A percentile compares a stretch with the other conserved stretches of the same genome.
Evolutionary conservation across 2,888 invertebrate genomes (phyloP).

Genomic region (Cataglyphis livida): DNA sequence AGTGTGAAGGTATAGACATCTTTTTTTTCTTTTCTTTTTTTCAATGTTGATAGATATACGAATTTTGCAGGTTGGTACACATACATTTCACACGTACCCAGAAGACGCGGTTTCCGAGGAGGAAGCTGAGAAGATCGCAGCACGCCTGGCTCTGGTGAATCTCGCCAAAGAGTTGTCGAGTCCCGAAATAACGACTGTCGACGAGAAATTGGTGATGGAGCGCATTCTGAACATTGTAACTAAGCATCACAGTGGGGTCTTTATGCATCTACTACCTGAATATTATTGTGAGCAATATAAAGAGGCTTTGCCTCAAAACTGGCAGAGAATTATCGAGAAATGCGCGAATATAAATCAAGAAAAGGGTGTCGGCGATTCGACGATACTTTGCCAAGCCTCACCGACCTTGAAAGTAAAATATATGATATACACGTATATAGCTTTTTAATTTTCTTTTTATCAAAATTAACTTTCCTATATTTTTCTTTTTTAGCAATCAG

Average conservation of each 20-base stretch:
- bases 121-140: slow-evolving; percentile 85
- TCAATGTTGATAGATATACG: not conserved
- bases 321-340: slow-evolving; percentile 89
- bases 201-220: slow-evolving; percentile 76
- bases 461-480: not conserved
- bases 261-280: slow-evolving; percentile 85
- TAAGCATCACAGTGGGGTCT: slow-evolving; percentile 86
- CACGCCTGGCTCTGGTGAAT: slow-evolving; percentile 83
- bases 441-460: not conserved
- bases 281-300: slow-evolving; percentile 88
- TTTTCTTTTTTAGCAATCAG: slow-evolving; percentile 13
- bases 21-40: not conserved
- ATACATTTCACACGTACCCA: slow-evolving; percentile 84
- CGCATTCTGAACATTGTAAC: slow-evolving; percentile 85
- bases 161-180: slow-evolving; percentile 81
- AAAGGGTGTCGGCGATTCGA: slow-evolving; percentile 86
- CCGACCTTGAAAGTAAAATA: slow-evolving; percentile 61
- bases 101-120: slow-evolving; percentile 82
- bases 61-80: slow-evolving; percentile 56
- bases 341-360: slow-evolving; percentile 88
- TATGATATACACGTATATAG: not conserved
- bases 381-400: slow-evolving; percentile 83
- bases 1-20: slow-evolving; percentile 15
- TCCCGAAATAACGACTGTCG: slow-evolving; percentile 73
- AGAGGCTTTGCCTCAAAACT: slow-evolving; percentile 90